These are phyloP conservation scores for Icerya purchasi DNA, from an alignment of 2,888 invertebrate species.

Conservation along the genomic window DNA sequence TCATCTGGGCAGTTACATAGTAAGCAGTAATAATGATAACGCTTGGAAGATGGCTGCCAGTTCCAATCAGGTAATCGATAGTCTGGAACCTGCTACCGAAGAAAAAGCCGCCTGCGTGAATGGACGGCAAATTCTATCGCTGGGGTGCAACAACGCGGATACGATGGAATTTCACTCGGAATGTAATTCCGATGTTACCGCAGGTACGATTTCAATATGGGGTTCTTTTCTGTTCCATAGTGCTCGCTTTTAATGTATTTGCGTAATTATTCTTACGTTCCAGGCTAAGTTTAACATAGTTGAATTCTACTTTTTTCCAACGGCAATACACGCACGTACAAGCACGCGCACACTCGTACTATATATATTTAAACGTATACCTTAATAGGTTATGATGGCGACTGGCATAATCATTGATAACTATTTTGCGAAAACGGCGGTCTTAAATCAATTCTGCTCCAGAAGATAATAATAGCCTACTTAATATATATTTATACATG, in stretches of 20 bases:
- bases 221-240: not conserved
- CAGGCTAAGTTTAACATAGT: no score
- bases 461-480: no score
- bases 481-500: no score
- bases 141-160: slow-evolving; percentile 20
- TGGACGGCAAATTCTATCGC: slow-evolving; percentile 16
- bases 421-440: no score
- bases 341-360: no score
- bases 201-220: slow-evolving; percentile 19
- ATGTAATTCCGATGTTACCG: slow-evolving; percentile 22
- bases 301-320: not conserved
- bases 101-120: slow-evolving; percentile 14
- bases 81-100: slow-evolving; percentile 16
- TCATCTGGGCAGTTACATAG: slow-evolving; percentile 41
- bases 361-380: no score
- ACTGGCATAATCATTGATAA: no score
- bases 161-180: slow-evolving; percentile 25
- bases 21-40: slow-evolving; percentile 31
- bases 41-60: slow-evolving; percentile 31
- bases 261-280: no score
- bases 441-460: no score
- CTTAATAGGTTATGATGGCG: no score
- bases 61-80: slow-evolving; percentile 25
- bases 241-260: not conserved
- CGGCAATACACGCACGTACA: no score